A percentile compares a stretch with the other conserved stretches of the same genome.
These are phyloP conservation scores for Desmodus rotundus DNA, from an alignment of 2,113 vertebrate species.

Conservation along the genomic window DNA sequence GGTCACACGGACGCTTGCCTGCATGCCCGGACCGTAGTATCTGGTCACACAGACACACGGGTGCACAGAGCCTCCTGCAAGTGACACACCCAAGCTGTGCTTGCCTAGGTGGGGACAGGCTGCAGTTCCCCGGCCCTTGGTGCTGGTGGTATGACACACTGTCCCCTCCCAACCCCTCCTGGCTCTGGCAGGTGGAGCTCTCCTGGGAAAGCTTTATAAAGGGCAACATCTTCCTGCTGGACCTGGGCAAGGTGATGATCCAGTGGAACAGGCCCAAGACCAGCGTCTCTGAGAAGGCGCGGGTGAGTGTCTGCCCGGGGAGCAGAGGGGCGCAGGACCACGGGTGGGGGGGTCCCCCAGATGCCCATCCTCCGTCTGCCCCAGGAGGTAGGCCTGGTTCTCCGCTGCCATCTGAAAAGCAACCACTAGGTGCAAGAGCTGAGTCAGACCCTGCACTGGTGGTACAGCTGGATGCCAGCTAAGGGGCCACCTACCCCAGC, in stretches of 20 bases:
- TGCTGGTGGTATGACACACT: neutral
- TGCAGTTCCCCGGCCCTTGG: accelerated
- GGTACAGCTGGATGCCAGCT: neutral
- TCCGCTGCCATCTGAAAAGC: accelerated
- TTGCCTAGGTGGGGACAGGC: too few species aligned
- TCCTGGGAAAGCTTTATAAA: slow-evolving; percentile 89
- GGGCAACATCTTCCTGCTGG: slow-evolving; percentile 88
- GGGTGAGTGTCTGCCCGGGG: slow-evolving; percentile 43
- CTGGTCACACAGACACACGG: neutral
- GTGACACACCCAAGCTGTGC: neutral
- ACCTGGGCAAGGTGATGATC: slow-evolving; percentile 85
- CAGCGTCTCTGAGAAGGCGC: slow-evolving; percentile 73
- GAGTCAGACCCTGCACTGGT: neutral
- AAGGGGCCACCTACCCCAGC: neutral
- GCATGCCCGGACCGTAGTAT: neutral
- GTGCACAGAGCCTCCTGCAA: neutral
- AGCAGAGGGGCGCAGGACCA: neutral
- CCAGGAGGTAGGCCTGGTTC: neutral
- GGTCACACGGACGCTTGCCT: neutral
- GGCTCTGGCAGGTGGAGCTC: slow-evolving; percentile 84
- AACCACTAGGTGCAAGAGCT: neutral
- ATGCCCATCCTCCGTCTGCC: neutral
- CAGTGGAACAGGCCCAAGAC: slow-evolving; percentile 91
- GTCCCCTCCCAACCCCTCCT: neutral
- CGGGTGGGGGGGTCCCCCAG: neutral